phyloP scores from a whole-genome alignment of 2,797 vertebrate species.

The Squalus acanthias region DNA sequence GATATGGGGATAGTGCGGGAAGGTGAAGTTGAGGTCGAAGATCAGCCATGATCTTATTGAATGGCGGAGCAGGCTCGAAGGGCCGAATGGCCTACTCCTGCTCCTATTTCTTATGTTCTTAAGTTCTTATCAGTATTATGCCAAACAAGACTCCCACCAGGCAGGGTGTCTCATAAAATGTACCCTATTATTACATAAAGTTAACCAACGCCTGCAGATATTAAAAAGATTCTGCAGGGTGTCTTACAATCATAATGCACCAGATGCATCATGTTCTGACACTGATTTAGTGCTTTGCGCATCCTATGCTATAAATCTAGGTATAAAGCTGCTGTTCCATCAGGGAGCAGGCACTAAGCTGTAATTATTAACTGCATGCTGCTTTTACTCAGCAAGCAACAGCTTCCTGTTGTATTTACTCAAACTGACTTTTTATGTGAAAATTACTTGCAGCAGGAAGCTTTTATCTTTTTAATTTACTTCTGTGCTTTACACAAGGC shows the following conservation, averaged over 20 bases:
- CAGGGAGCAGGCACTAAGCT: slow-evolving; percentile 24
- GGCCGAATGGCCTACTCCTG: too few relatives aligned
- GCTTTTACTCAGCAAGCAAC: slow-evolving; percentile 35
- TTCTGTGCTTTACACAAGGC: not conserved
- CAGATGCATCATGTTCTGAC: slow-evolving; percentile 31
- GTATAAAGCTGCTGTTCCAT: slow-evolving; percentile 8
- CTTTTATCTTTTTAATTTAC: slow-evolving; percentile 28
- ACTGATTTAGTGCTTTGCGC: slow-evolving; percentile 17
- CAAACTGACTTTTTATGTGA: slow-evolving; percentile 24
- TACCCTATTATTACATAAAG: slow-evolving; percentile 1
- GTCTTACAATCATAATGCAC: slow-evolving; percentile 23
- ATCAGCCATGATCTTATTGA: too few relatives aligned
- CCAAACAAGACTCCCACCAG: not conserved
- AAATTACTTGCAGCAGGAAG: slow-evolving; percentile 20
- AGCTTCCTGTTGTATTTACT: slow-evolving; percentile 30
- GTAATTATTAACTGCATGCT: slow-evolving; percentile 32
- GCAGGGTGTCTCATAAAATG: not conserved
- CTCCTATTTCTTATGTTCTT: too few relatives aligned
- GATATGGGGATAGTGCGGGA: too few relatives aligned
- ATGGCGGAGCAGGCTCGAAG: too few relatives aligned
- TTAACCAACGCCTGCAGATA: not conserved
- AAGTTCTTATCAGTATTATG: not conserved
- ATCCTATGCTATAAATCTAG: slow-evolving; percentile 25
- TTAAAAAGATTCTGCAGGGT: slow-evolving; percentile 27
- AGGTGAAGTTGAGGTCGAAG: too few relatives aligned